Percentiles rank a stretch among this genome's conserved stretches.
phyloP scores from a whole-genome alignment of 2,113 vertebrate species.

The Grantiella picta region DNA sequence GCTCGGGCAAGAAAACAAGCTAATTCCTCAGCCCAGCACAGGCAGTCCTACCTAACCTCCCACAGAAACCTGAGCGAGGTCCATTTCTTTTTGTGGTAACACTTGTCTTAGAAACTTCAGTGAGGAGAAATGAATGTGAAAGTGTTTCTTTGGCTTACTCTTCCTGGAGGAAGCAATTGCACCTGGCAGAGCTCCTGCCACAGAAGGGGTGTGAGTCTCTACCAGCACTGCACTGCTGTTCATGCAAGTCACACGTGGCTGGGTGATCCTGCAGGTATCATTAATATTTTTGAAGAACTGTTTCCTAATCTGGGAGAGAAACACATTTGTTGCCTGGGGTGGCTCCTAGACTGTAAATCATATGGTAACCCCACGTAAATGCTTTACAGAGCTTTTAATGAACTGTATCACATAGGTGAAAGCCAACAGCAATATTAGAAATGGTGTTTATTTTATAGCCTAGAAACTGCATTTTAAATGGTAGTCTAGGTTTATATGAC shows the following conservation, averaged over 20 bases:
- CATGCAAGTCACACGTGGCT: neutral
- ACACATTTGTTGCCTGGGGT: neutral
- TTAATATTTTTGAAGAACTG: neutral
- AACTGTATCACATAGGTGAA: conserved; percentile 65
- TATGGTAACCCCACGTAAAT: conserved; percentile 16
- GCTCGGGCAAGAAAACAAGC: rapidly evolving
- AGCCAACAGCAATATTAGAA: conserved; percentile 75
- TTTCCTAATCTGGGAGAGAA: neutral
- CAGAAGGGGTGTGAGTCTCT: neutral
- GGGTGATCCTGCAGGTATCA: neutral
- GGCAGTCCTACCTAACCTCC: neutral
- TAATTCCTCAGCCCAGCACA: neutral
- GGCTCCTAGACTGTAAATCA: conserved; percentile 37
- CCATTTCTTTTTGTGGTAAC: neutral
- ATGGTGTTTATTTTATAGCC: conserved; percentile 79
- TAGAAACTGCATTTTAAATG: conserved; percentile 79
- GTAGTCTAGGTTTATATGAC: conserved; percentile 79
- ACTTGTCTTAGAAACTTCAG: neutral
- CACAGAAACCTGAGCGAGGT: neutral
- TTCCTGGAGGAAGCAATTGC: neutral
- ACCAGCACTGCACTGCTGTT: neutral
- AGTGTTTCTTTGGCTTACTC: neutral
- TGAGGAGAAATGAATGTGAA: neutral
- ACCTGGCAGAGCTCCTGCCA: neutral
- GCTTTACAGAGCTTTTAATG: conserved; percentile 54